Evolutionary conservation across 2,888 invertebrate species (phyloP), one percentile per base, ranked within the genome.

Genomic region (Parnassius apollo): DNA sequence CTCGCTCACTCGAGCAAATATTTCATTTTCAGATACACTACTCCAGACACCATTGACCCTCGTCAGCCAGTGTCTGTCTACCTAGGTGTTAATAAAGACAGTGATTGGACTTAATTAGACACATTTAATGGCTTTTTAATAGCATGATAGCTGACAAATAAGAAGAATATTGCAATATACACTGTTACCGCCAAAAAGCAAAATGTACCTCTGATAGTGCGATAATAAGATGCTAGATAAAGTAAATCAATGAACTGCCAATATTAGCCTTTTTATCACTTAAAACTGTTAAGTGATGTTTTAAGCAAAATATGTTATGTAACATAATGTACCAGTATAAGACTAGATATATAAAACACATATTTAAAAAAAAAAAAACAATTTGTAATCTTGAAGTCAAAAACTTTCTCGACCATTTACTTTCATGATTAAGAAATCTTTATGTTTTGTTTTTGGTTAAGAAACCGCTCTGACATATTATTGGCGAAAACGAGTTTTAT

Each of bases 31-130:
- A 91, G 91, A 73, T 91, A 91, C 81, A 90, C 74, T 91, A 91
- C 75, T 81, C 85, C 7, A 72, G 91, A 67, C 91, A 89, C 73
- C 91, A 88, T 84, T 91, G 91, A 91, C 91, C 82, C 79, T 67
- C 81, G 86, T 76, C 69, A 61, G 68, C 65, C 68, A 65, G 76
- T 71, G 76, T 69, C n/a, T n/a, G n/a, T n/a, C 70, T 71, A 70
- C 69, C 71, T 73, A 64, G 69, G 71, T 73, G 78, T 84, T 83
- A 83, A 80, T 77, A 82, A 80, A 78, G 77, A 75, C 81, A 82
- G 73, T 72, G 73, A 80, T 83, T 79, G 82, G 82, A 85, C 82
- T 62, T 68, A 35, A 65, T 8, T 48, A 25, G 57, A 13, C 49
- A 58, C 44, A 42, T 18, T 9, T 42, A 44, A 50, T 4, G 48